These are phyloP conservation scores for Chamaetylas fuelleborni DNA, from an alignment of 2,113 vertebrate species.

Conservation along the genomic window DNA sequence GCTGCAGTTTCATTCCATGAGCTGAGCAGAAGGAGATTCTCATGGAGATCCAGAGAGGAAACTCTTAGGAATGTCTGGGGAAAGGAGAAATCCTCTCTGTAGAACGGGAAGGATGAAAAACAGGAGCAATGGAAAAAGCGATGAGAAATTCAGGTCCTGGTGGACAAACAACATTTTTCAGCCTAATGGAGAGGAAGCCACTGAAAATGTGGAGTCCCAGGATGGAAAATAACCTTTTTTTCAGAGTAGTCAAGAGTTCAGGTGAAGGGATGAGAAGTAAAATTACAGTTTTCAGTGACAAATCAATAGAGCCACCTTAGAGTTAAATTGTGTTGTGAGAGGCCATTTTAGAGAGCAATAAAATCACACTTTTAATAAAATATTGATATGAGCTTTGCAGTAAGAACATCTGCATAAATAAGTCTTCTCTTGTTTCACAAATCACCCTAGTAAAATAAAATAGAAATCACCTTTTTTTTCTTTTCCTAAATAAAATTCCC, in stretches of 20 bases:
- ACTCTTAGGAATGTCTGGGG: not conserved
- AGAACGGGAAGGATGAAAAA: not conserved
- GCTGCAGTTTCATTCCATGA: not conserved
- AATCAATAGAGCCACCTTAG: not conserved
- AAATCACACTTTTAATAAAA: not conserved
- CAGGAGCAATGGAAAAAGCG: not conserved
- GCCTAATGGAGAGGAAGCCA: not conserved
- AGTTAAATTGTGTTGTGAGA: not conserved
- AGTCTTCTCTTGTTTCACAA: not conserved
- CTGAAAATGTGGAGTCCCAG: not conserved
- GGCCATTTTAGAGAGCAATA: not conserved
- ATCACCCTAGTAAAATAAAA: not conserved
- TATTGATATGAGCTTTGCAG: not conserved
- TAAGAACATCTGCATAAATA: slow-evolving; percentile 5
- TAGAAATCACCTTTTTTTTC: not conserved
- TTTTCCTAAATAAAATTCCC: not conserved
- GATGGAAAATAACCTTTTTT: not conserved
- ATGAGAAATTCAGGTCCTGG: not conserved
- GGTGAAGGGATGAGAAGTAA: not conserved
- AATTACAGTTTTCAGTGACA: slow-evolving; percentile 20
- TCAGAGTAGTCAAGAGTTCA: not conserved
- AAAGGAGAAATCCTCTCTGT: not conserved
- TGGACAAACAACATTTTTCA: not conserved
- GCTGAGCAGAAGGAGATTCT: not conserved
- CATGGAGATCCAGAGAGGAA: not conserved